Percentiles rank a stretch among this genome's conserved stretches.
Conservation (phyloP, 2,888 invertebrate genomes). For the Ophion ellenae region DNA sequence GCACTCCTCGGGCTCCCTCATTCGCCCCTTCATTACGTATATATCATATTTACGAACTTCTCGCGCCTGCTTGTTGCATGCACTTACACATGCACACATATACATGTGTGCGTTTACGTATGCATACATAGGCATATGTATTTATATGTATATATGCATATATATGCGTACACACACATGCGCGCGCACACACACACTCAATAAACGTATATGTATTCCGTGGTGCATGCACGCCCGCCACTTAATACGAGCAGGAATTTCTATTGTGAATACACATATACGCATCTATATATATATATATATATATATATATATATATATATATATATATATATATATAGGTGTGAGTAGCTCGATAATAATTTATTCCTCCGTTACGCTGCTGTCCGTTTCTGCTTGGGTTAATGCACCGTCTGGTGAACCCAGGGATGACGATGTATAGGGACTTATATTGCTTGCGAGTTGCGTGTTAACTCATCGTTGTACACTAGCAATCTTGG, state of each 20-base stretch:
- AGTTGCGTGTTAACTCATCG: constrained; percentile 43
- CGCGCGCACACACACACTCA: not conserved
- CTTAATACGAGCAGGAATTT: constrained; percentile 64
- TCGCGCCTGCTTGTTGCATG: constrained; percentile 12
- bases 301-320: constrained; percentile 12
- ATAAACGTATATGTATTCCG: constrained; percentile 17
- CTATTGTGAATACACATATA: constrained; percentile 50
- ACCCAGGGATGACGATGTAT: constrained; percentile 37
- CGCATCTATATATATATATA: constrained; percentile 8
- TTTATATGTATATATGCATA: not conserved
- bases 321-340: not conserved
- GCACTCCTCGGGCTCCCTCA: constrained; percentile 45
- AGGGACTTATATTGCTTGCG: constrained; percentile 10
- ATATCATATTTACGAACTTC: constrained; percentile 46
- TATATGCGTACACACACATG: not conserved
- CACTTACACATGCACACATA: not conserved
- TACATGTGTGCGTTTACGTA: not conserved
- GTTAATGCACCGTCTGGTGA: constrained; percentile 63
- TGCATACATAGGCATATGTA: too few relatives aligned
- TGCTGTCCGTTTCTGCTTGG: constrained; percentile 44
- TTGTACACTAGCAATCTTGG: constrained; percentile 15
- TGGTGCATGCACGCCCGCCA: constrained; percentile 45
- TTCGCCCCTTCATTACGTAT: constrained; percentile 45
- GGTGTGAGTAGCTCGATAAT: constrained; percentile 56
- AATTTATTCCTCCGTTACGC: constrained; percentile 61